Conservation (phyloP, 2,888 invertebrate genomes). For the Eupsilia transversa region DNA sequence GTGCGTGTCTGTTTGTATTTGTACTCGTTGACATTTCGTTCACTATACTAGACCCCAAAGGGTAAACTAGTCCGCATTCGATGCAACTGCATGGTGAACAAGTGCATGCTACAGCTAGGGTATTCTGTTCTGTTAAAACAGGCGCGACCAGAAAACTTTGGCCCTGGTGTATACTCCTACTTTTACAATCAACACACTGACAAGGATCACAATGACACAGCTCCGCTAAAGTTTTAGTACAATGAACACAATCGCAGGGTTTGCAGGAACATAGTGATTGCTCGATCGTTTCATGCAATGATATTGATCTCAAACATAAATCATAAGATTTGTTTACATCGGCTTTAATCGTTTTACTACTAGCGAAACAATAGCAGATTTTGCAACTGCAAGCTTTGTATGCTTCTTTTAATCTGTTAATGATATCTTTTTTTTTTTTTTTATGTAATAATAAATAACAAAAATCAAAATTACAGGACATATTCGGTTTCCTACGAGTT, state of each 20-base stretch:
- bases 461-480: too few relatives aligned
- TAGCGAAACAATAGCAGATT: conserved; percentile 81
- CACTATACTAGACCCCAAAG: conserved; percentile 65
- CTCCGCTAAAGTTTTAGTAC: conserved; percentile 43
- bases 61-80: conserved; percentile 70
- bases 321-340: conserved; percentile 72
- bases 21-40: conserved; percentile 76
- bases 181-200: conserved; percentile 73
- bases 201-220: conserved; percentile 75
- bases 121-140: conserved; percentile 62
- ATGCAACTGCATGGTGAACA: conserved; percentile 80
- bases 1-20: conserved; percentile 67
- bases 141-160: conserved; percentile 70
- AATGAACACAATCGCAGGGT: conserved; percentile 71
- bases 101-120: conserved; percentile 68
- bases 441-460: too few relatives aligned
- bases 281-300: conserved; percentile 34
- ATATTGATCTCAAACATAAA: conserved; percentile 64
- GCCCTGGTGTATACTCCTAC: conserved; percentile 39
- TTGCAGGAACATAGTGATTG: conserved; percentile 69
- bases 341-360: conserved; percentile 58
- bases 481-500: conserved; percentile 2
- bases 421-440: too few relatives aligned
- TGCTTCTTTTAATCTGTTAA: conserved; percentile 78
- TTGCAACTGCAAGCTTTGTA: conserved; percentile 84